Conservation (phyloP, 2,113 vertebrate species). For the Microcebus tavaratra region DNA sequence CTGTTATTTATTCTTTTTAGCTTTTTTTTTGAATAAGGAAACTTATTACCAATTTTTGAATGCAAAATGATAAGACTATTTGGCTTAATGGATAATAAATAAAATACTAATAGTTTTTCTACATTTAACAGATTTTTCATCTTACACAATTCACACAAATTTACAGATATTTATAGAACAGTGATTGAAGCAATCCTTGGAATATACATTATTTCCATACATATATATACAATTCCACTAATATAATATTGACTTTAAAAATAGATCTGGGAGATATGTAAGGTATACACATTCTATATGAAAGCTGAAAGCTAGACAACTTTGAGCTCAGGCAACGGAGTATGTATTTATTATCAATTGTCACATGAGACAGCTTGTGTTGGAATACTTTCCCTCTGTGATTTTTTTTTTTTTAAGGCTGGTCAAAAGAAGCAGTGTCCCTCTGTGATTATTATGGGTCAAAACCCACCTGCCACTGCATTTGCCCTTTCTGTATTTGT, state of each 20-base stretch:
- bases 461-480: neutral
- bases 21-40: neutral
- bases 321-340: neutral
- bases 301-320: neutral
- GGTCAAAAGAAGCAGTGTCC: neutral
- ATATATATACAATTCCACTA: neutral
- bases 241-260: neutral
- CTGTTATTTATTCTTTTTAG: neutral
- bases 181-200: neutral
- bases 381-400: neutral
- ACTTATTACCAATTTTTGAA: neutral
- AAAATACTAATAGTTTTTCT: neutral
- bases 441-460: neutral
- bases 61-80: neutral
- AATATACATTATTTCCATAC: neutral
- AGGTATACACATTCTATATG: neutral
- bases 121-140: neutral
- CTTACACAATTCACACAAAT: neutral
- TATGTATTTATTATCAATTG: neutral
- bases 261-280: neutral
- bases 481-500: neutral
- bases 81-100: neutral
- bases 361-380: neutral
- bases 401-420: too few species aligned
- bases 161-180: conserved; percentile 8